Conservation (phyloP, 1,140 invertebrate genomes). For the Brachionus calyciflorus region DNA sequence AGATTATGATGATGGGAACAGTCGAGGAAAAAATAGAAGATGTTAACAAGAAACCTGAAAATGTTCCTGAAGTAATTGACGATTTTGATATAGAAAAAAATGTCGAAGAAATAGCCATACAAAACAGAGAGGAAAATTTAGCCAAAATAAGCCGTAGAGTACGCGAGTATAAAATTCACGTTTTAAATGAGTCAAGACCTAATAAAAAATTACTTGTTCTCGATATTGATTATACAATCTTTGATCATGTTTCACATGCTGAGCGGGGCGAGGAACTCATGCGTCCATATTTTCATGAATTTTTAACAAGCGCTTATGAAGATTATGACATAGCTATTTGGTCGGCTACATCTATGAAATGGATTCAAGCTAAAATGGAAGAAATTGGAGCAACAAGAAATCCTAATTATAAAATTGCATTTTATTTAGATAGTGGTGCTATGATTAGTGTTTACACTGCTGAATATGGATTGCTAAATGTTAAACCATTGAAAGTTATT, state of each 20-base stretch:
- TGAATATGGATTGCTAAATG: conserved; percentile 78
- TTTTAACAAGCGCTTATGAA: conserved; percentile 83
- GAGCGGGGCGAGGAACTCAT: conserved; percentile 84
- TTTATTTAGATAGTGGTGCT: conserved; percentile 78
- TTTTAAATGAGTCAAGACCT: conserved; percentile 74
- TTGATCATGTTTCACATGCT: conserved; percentile 84
- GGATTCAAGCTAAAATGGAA: conserved; percentile 96
- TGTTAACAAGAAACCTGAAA: conserved; percentile 64
- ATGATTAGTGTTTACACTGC: conserved; percentile 89
- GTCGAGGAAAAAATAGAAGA: conserved; percentile 83
- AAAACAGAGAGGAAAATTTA: conserved; percentile 58
- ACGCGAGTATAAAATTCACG: conserved; percentile 77
- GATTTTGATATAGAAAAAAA: conserved; percentile 73
- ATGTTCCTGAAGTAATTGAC: conserved; percentile 71
- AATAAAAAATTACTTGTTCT: conserved; percentile 86
- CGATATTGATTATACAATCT: conserved; percentile 94
- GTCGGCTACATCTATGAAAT: conserved; percentile 92
- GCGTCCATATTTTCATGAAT: conserved; percentile 91
- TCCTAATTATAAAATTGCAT: conserved; percentile 84
- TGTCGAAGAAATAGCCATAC: conserved; percentile 59
- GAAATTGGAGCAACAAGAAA: conserved; percentile 76
- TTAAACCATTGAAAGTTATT: conserved; percentile 90
- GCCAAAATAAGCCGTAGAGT: conserved; percentile 74
- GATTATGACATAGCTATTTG: conserved; percentile 67
- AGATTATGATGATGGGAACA: conserved; percentile 95